Conservation (phyloP, 2,113 vertebrate genomes). For the Catharus fuscescens region DNA sequence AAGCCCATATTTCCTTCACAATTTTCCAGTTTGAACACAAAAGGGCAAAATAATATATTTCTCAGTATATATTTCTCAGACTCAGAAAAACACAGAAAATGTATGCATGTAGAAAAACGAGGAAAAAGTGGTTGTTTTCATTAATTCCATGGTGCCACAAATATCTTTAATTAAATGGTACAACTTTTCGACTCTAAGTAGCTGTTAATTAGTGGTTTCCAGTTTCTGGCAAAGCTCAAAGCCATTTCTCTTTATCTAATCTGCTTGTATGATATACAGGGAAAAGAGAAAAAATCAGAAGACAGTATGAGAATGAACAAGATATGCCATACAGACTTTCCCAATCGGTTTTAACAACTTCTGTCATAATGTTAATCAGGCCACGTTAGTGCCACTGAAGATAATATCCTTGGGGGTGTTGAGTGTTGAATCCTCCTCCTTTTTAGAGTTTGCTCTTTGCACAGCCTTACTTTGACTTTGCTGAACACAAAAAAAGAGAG, state of each 20-base stretch:
- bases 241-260: not conserved
- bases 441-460: not conserved
- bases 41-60: not conserved
- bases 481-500: not conserved
- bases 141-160: not conserved
- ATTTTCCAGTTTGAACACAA: not conserved
- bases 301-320: not conserved
- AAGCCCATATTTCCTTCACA: not conserved
- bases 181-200: not conserved
- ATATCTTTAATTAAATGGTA: not conserved
- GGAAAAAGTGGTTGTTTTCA: not conserved
- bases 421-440: not conserved
- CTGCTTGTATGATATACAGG: not conserved
- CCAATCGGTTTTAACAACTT: not conserved
- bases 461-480: not conserved
- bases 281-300: not conserved
- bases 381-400: not conserved
- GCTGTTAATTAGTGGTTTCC: not conserved
- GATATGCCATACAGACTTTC: not conserved
- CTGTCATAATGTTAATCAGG: not conserved
- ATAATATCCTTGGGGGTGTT: not conserved
- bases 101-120: not conserved
- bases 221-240: not conserved
- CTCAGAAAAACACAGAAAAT: not conserved
- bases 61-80: not conserved